A percentile compares a stretch with the other conserved stretches of the same genome.
Evolutionary conservation across 1,140 invertebrate species (phyloP).

Genomic region (Steinernema feltiae): DNA sequence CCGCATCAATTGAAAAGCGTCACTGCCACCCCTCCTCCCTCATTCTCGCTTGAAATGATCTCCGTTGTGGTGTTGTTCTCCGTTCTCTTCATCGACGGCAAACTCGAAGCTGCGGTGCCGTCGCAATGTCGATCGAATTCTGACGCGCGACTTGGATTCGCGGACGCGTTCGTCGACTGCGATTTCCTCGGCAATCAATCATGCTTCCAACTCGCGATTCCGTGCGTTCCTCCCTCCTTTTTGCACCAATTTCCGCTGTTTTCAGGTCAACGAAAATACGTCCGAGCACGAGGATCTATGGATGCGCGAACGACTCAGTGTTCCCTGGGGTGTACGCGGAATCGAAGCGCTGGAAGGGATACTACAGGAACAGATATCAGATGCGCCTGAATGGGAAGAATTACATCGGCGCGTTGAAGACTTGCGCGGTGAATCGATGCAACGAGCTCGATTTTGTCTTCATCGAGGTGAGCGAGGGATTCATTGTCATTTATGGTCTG

Average conservation of each 20-base stretch:
- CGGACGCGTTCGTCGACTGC: not conserved
- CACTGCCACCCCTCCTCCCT: too few relatives aligned
- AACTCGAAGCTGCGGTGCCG: too few relatives aligned
- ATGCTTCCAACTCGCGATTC: conserved; percentile 3
- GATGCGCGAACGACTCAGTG: not conserved
- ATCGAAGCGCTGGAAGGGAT: not conserved
- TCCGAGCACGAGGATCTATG: not conserved
- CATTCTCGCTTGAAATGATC: too few relatives aligned
- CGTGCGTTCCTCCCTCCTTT: not conserved
- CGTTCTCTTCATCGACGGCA: too few relatives aligned
- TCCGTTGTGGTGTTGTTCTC: too few relatives aligned
- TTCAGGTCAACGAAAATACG: not conserved
- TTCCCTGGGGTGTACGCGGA: not conserved
- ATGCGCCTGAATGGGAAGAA: not conserved
- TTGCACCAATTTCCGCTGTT: not conserved
- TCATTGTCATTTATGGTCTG: not conserved
- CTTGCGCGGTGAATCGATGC: not conserved
- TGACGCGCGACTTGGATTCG: not conserved
- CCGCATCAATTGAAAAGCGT: too few relatives aligned
- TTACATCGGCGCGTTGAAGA: not conserved
- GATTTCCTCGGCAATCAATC: not conserved
- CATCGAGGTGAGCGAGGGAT: not conserved
- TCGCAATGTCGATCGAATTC: not conserved
- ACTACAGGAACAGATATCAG: not conserved
- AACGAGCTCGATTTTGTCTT: not conserved